Conservation (phyloP, 35 echinoderm and acorn worm species). For the Lytechinus variegatus region DNA sequence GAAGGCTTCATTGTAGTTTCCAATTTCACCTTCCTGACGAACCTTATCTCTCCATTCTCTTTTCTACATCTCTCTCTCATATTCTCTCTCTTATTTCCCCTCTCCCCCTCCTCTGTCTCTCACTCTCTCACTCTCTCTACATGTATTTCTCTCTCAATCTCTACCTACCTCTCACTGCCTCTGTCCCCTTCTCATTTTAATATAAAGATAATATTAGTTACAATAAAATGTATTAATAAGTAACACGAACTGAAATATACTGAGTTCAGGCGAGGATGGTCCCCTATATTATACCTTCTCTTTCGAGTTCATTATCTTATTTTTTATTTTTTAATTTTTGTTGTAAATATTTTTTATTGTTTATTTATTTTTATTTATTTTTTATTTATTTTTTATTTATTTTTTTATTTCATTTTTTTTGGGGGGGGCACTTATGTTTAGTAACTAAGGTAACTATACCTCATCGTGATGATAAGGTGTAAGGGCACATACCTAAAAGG, state of each 20-base stretch:
- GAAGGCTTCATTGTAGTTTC: background rate
- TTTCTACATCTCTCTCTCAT: background rate
- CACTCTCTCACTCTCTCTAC: background rate
- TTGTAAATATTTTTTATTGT: too few species aligned
- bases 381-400: too few species aligned
- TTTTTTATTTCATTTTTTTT: too few species aligned
- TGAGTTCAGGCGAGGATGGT: background rate
- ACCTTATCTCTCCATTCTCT: background rate
- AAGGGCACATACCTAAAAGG: too few species aligned
- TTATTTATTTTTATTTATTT: too few species aligned
- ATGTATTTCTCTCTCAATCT: background rate
- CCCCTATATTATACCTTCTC: too few species aligned
- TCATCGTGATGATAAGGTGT: too few species aligned
- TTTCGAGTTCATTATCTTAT: too few species aligned
- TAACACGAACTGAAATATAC: conserved; percentile 5
- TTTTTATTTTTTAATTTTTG: too few species aligned
- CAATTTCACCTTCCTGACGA: background rate
- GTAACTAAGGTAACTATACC: too few species aligned
- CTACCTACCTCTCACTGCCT: background rate
- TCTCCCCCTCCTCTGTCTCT: background rate
- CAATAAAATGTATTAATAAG: background rate
- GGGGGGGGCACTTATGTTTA: too few species aligned
- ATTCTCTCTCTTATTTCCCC: background rate
- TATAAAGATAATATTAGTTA: background rate
- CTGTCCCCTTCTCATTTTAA: too few species aligned